Evolutionary conservation across 2,888 invertebrate genomes (phyloP), one percentile per base, ranked within the genome.

Genomic region (Aleiodes leptofemur): DNA sequence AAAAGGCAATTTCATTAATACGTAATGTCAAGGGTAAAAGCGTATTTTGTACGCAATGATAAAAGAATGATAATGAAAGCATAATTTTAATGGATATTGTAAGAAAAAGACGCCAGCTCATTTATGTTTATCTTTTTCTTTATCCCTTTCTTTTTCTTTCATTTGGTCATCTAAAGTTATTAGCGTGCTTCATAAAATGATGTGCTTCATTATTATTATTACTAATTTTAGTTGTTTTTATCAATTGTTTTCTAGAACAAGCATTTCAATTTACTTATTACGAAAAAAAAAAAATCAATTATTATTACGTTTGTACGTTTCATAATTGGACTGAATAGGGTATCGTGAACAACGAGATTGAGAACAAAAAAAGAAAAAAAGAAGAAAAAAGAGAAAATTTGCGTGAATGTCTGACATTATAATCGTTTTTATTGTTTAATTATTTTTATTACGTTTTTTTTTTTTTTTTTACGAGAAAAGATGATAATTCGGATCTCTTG

Each of bases 321-420:
- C 84, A 83, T 82, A 81, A 85, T 64, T 83, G 82, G 85, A 88
- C 86, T 86, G 86, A 86, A 81, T 86, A 87, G 85, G 79, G 79
- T 85, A 83, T 81, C 81, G 79, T 82, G 77, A 53, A 34, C 23
- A 57, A 70, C 29, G 38, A 70, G 48, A 71, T 48, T 7, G 16
- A 14, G 16, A 29, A 13, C 14, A 61, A 31, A 50, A 34, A 38
- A 55, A 61, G 16, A 50, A 34, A 38, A 55, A 72, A 72, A 74
- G 72, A 72, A 72, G n/a, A 69, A 72, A 59, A 76, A 68, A 77
- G 73, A 66, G 11, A 34, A 57, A 80, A 79, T 61, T 34, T 43
- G 43, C 43, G 43, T 43, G 43, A 43, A 43, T 11, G 43, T 43
- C 43, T 43, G 43, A 43, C 43, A 43, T 43, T 43, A 43, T 43